Conservation (phyloP, 2,113 vertebrate genomes). For the Plecotus auritus region DNA sequence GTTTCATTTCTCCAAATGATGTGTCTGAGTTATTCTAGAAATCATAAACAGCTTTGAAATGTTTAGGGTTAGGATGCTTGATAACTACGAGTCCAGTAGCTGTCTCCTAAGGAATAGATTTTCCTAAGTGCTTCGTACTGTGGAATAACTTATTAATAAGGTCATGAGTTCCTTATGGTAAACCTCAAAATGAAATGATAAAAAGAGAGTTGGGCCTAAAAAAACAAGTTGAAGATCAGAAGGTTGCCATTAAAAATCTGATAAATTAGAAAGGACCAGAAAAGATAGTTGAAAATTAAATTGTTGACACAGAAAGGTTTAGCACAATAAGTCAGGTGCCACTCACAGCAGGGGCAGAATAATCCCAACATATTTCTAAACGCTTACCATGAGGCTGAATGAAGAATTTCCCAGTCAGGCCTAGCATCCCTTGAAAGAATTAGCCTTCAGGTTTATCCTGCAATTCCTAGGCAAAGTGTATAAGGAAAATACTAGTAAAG, state of each 20-base stretch:
- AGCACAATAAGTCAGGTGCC: not conserved
- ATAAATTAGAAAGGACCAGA: not conserved
- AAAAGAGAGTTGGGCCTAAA: not conserved
- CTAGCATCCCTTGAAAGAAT: not conserved
- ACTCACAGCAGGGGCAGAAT: not conserved
- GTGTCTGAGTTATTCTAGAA: constrained; percentile 40
- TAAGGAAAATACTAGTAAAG: not conserved
- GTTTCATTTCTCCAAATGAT: not conserved
- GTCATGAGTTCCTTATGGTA: not conserved
- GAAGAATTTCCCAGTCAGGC: not conserved
- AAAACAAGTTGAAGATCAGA: not conserved
- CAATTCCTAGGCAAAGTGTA: not conserved
- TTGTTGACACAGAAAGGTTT: not conserved
- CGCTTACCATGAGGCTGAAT: not conserved
- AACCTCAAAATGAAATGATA: not conserved
- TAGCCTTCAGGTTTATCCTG: not conserved
- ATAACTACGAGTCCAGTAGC: not conserved
- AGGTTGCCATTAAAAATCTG: not conserved
- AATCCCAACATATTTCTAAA: not conserved
- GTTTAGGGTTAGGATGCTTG: not conserved
- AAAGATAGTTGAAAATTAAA: not conserved
- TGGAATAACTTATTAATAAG: not conserved
- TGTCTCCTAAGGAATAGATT: not conserved
- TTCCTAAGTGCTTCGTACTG: not conserved
- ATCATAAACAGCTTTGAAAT: not conserved